These are phyloP conservation scores for Cepaea nemoralis DNA, from an alignment of 1,140 invertebrate genomes.

Conservation along the genomic window DNA sequence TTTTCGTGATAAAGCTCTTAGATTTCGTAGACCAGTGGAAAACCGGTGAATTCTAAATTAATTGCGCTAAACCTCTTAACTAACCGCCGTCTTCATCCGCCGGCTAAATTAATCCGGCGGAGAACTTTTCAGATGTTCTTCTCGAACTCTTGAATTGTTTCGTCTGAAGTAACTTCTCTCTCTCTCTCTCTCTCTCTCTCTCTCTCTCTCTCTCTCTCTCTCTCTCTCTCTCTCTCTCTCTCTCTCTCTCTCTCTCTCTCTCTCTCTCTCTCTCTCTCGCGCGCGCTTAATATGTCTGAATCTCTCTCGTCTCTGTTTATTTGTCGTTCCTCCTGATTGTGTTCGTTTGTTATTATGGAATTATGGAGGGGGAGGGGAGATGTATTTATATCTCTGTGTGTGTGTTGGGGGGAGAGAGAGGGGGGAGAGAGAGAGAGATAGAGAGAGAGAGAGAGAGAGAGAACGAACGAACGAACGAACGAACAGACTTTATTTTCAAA, in stretches of 20 bases:
- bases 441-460: no score
- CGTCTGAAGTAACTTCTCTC: not conserved
- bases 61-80: constrained; percentile 15
- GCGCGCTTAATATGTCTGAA: not conserved
- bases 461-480: no score
- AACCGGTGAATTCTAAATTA: constrained; percentile 8
- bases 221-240: not conserved
- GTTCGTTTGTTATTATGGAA: not conserved
- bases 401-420: no score
- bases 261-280: not conserved
- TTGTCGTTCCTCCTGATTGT: no score
- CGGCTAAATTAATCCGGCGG: not conserved
- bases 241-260: not conserved
- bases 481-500: no score
- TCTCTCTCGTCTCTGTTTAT: not conserved
- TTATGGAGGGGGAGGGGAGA: not conserved
- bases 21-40: not conserved
- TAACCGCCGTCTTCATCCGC: constrained; percentile 2
- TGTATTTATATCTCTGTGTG: no score
- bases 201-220: not conserved
- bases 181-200: no score
- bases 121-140: constrained; percentile 4
- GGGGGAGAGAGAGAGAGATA: no score
- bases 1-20: not conserved
- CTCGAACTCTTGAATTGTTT: not conserved